phyloP scores from a whole-genome alignment of 2,888 invertebrate genomes.

The Invenusta paracnida region DNA sequence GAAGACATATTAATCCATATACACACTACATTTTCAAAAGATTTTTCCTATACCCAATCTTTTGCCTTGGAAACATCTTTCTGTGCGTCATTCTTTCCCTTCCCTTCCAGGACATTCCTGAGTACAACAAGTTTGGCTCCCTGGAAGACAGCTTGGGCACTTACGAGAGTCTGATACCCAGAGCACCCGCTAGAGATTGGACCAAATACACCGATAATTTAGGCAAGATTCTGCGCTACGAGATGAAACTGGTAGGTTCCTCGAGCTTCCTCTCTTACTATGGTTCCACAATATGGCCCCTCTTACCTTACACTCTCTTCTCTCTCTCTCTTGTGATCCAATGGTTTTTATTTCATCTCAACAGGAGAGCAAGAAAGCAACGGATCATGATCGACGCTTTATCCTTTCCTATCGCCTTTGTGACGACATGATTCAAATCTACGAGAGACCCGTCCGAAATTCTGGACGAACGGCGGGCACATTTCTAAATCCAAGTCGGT shows the following conservation, averaged over 20 bases:
- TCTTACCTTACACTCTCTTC: too few species aligned
- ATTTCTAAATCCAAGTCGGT: constrained; percentile 65
- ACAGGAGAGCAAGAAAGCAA: constrained; percentile 72
- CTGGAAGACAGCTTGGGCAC: constrained; percentile 74
- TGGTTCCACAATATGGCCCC: too few species aligned
- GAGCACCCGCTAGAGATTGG: constrained; percentile 72
- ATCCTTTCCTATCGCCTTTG: constrained; percentile 72
- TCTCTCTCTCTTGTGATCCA: too few species aligned
- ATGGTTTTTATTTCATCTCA: too few species aligned
- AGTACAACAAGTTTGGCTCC: constrained; percentile 71
- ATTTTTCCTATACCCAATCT: too few species aligned
- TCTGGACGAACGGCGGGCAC: constrained; percentile 74
- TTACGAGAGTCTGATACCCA: constrained; percentile 69
- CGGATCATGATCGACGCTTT: constrained; percentile 72
- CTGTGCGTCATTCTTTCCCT: too few species aligned
- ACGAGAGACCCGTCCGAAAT: constrained; percentile 71
- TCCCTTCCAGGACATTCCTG: constrained; percentile 65
- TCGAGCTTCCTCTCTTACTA: background rate
- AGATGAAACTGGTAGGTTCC: constrained; percentile 68
- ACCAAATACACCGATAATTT: constrained; percentile 72
- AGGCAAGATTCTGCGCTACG: constrained; percentile 68
- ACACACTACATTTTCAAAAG: too few species aligned
- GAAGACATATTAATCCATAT: too few species aligned
- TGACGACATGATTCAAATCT: constrained; percentile 72
- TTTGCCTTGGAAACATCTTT: too few species aligned